Conservation (phyloP, 2,113 vertebrate species). For the Phainopepla nitens region DNA sequence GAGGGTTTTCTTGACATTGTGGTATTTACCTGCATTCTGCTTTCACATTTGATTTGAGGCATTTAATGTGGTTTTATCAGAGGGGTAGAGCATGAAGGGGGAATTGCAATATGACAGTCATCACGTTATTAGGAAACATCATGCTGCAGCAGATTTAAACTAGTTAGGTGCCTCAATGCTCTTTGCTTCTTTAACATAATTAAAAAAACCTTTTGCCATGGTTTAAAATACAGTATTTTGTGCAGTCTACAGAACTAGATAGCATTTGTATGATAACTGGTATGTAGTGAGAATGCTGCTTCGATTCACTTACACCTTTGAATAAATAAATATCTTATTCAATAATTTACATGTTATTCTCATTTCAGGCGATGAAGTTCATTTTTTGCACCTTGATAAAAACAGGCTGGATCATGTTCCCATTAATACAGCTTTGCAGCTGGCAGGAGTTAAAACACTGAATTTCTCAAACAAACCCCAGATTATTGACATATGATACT, state of each 20-base stretch:
- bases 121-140: neutral
- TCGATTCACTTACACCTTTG: neutral
- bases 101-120: neutral
- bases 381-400: conserved; percentile 85
- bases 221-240: neutral
- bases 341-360: neutral
- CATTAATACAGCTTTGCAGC: conserved; percentile 85
- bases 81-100: neutral
- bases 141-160: neutral
- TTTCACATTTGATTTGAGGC: neutral
- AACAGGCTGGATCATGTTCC: conserved; percentile 89
- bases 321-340: neutral
- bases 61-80: neutral
- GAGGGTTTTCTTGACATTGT: neutral
- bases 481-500: conserved; percentile 80
- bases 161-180: neutral
- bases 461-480: conserved; percentile 76
- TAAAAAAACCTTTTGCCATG: neutral
- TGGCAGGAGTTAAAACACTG: conserved; percentile 82
- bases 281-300: neutral
- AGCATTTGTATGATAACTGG: neutral
- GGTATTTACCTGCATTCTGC: neutral
- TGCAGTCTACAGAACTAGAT: neutral
- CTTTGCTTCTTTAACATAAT: conserved; percentile 2
- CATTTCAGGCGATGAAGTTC: conserved; percentile 79